Evolutionary conservation across 2,888 invertebrate genomes (phyloP).

Genomic region (Microctonus brassicae): DNA sequence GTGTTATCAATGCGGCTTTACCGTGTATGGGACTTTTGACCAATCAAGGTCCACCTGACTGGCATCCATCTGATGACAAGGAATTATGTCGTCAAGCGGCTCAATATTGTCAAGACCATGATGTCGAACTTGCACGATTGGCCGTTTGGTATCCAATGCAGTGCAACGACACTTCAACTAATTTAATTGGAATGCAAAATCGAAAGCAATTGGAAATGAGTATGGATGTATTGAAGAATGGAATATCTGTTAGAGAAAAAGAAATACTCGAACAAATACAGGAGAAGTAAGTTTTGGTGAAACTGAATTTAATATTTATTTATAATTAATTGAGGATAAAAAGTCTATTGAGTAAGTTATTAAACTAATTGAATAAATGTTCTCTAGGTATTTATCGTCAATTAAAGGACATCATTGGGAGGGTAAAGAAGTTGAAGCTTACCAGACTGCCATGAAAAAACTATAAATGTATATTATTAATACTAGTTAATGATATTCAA

Average conservation of each 20-base stretch:
- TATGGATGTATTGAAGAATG: constrained; percentile 75
- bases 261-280: constrained; percentile 75
- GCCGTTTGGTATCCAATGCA: constrained; percentile 79
- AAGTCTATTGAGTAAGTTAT: not conserved
- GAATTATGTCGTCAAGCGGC: constrained; percentile 75
- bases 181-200: constrained; percentile 84
- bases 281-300: constrained; percentile 71
- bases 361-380: constrained; percentile 14
- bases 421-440: constrained; percentile 74
- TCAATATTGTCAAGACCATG: constrained; percentile 75
- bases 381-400: constrained; percentile 70
- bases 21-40: constrained; percentile 88
- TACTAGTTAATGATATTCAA: too few relatives aligned
- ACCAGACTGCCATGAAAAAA: constrained; percentile 61
- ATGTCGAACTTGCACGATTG: constrained; percentile 79
- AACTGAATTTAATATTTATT: too few relatives aligned
- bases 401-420: constrained; percentile 75
- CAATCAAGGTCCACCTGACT: constrained; percentile 79
- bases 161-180: constrained; percentile 75
- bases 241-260: constrained; percentile 78
- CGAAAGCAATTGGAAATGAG: constrained; percentile 75
- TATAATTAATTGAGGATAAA: not conserved
- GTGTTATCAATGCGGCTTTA: constrained; percentile 86
- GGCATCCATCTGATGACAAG: constrained; percentile 85
- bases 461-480: constrained; percentile 42